Evolutionary conservation across 2,888 invertebrate species (phyloP).

Genomic region (Mantis religiosa): DNA sequence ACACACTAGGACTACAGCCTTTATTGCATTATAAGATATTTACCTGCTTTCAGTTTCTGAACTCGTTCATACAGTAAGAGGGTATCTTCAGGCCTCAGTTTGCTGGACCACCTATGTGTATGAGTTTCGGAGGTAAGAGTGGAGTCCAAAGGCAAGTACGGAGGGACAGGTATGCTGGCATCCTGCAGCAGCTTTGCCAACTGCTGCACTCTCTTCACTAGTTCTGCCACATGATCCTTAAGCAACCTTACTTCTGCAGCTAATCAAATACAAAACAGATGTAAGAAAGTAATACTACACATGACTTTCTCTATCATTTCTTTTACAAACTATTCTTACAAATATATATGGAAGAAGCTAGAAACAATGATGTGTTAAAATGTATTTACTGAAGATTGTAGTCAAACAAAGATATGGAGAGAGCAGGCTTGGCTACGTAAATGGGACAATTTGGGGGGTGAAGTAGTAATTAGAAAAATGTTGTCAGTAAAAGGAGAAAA

Average conservation of each 20-base stretch:
- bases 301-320: too few species aligned
- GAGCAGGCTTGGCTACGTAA: too few species aligned
- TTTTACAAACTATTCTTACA: too few species aligned
- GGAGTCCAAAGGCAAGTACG: constrained; percentile 29
- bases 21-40: neutral
- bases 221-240: constrained; percentile 41
- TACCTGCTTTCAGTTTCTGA: neutral
- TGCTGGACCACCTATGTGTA: constrained; percentile 26
- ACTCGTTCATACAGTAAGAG: constrained; percentile 33
- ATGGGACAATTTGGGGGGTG: too few species aligned
- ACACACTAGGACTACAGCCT: too few species aligned
- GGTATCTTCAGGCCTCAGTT: constrained; percentile 38
- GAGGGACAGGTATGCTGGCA: constrained; percentile 44
- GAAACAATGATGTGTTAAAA: too few species aligned
- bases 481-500: too few species aligned
- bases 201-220: constrained; percentile 44
- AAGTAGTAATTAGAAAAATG: too few species aligned
- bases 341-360: too few species aligned
- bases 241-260: constrained; percentile 42
- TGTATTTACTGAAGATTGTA: too few species aligned
- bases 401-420: too few species aligned
- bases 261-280: constrained; percentile 33
- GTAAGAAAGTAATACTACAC: neutral
- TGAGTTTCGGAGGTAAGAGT: neutral
- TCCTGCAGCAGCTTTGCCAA: constrained; percentile 42